Conservation (phyloP, 2,888 invertebrate species). For the Drosophila affinis region DNA sequence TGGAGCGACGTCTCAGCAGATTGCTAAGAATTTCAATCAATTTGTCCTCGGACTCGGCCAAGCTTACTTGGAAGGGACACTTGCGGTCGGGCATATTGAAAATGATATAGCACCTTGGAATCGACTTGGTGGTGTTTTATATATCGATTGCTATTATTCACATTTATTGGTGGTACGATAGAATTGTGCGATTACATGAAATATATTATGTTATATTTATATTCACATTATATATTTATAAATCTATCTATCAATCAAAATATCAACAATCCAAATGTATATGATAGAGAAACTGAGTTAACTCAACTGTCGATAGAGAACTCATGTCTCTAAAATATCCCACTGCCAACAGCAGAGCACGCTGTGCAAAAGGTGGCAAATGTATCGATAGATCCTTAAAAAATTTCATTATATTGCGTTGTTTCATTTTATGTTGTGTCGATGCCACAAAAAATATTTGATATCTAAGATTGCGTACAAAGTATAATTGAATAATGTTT, state of each 20-base stretch:
- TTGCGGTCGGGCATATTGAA: constrained; percentile 40
- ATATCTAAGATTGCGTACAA: background rate
- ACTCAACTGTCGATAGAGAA: too few species aligned
- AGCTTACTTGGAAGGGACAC: constrained; percentile 34
- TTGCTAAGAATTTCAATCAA: constrained; percentile 42
- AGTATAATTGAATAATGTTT: too few species aligned
- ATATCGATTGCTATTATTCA: background rate
- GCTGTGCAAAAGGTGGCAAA: background rate
- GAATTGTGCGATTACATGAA: too few species aligned
- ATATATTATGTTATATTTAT: too few species aligned
- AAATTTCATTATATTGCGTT: constrained; percentile 62
- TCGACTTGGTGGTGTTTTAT: background rate
- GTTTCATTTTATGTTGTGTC: constrained; percentile 34
- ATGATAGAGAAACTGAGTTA: too few species aligned
- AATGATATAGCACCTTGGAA: constrained; percentile 21
- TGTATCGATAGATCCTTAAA: constrained; percentile 20
- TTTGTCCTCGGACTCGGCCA: constrained; percentile 48
- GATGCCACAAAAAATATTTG: background rate
- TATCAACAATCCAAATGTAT: too few species aligned
- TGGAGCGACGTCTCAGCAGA: constrained; percentile 40
- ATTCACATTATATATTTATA: too few species aligned
- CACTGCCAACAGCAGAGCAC: too few species aligned
- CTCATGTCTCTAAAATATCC: too few species aligned
- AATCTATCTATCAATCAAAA: too few species aligned
- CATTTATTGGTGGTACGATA: background rate